These are phyloP conservation scores for Aulostomus chinensis DNA, from an alignment of 2,797 vertebrate genomes.

Conservation along the genomic window DNA sequence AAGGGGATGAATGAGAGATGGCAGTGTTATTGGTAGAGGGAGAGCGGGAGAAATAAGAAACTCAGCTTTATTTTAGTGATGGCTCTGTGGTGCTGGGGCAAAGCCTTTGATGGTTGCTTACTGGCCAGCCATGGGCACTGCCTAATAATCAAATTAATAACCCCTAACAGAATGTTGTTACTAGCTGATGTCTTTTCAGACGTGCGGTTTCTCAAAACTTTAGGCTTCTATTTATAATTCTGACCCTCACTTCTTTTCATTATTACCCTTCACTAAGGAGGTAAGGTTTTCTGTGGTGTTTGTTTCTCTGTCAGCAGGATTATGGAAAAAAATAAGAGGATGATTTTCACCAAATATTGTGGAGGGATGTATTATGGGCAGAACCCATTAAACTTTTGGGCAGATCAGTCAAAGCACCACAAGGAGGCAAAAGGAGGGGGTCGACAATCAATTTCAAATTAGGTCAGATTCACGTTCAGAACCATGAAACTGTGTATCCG, in stretches of 20 bases:
- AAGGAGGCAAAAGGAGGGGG: no score
- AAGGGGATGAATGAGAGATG: slow-evolving; percentile 65
- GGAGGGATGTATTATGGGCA: no score
- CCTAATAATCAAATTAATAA: slow-evolving; percentile 61
- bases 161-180: slow-evolving; percentile 32
- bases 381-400: no score
- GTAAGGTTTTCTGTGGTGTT: no score
- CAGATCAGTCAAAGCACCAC: no score
- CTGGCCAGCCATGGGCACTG: slow-evolving; percentile 51
- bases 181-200: slow-evolving; percentile 23
- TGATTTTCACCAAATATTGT: no score
- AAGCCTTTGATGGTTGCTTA: slow-evolving; percentile 68
- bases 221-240: slow-evolving; percentile 10
- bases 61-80: slow-evolving; percentile 68
- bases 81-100: slow-evolving; percentile 57
- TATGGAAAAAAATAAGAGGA: no score
- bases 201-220: slow-evolving; percentile 6
- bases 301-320: no score
- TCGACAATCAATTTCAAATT: no score
- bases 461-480: no score
- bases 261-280: no score
- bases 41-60: slow-evolving; percentile 56
- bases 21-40: slow-evolving; percentile 39
- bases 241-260: neutral
- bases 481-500: no score